Evolutionary conservation across 2,113 vertebrate genomes (phyloP).

Genomic region (Sigmodon hispidus): DNA sequence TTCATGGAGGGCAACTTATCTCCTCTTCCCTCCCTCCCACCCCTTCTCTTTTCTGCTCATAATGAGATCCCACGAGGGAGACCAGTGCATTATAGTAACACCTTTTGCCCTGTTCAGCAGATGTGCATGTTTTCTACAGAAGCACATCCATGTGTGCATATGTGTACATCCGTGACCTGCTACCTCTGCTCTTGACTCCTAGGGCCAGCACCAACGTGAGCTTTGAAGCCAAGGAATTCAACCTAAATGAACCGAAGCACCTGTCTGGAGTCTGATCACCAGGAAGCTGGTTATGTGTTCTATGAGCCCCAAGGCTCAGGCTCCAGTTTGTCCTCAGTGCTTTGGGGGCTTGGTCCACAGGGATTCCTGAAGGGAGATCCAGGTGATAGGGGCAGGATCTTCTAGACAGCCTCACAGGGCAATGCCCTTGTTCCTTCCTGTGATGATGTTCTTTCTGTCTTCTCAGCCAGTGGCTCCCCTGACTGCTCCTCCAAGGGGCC

Average conservation of each 20-base stretch:
- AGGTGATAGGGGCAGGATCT: neutral
- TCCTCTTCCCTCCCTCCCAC: neutral
- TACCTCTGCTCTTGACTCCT: neutral
- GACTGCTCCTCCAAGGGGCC: slow-evolving; percentile 25
- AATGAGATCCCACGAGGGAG: neutral
- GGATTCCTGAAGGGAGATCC: neutral
- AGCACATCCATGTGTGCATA: neutral
- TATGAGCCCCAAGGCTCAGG: neutral
- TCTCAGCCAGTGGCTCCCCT: neutral
- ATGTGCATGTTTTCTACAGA: neutral
- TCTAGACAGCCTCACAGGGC: slow-evolving; percentile 44
- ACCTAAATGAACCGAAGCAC: neutral
- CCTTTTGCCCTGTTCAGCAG: neutral
- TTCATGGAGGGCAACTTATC: neutral
- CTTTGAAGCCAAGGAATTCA: neutral
- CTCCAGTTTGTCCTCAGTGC: neutral
- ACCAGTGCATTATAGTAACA: neutral
- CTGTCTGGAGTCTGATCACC: neutral
- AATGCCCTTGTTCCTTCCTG: neutral
- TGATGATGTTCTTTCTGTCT: neutral
- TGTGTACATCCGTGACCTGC: neutral
- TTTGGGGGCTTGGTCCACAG: neutral
- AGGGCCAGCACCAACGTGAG: slow-evolving; percentile 43
- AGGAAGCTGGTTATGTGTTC: neutral
- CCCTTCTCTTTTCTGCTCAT: neutral